Evolutionary conservation across 2,113 vertebrate genomes (phyloP).

Genomic region (Xiphias gladius): DNA sequence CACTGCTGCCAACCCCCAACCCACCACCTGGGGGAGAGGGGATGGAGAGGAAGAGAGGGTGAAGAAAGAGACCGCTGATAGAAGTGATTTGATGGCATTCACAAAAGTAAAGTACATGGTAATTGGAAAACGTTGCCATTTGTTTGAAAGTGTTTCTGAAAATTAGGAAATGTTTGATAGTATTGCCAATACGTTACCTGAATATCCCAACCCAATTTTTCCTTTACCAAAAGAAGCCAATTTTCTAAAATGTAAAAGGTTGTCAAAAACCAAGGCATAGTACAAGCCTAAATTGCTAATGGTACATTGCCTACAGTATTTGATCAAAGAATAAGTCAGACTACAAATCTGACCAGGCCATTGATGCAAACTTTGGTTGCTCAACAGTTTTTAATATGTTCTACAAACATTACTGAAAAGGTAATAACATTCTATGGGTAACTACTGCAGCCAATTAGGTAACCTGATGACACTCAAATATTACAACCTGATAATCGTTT

Average conservation of each 20-base stretch:
- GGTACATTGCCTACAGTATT: neutral
- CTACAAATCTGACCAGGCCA: neutral
- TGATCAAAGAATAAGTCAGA: neutral
- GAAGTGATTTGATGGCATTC: neutral
- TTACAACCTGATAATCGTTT: no score
- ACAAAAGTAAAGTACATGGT: neutral
- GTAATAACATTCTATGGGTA: neutral
- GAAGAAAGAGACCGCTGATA: neutral
- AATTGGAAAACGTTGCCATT: neutral
- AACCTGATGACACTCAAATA: no score
- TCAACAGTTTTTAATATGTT: neutral
- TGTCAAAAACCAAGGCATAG: no score
- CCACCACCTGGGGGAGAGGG: constrained; percentile 90
- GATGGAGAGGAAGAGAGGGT: neutral
- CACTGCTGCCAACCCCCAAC: constrained; percentile 96
- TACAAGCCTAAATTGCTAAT: no score
- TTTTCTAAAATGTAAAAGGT: no score
- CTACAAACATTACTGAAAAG: neutral
- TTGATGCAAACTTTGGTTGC: neutral
- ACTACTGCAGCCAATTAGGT: neutral
- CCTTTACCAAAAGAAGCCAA: no score
- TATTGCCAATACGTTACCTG: neutral
- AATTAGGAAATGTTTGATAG: neutral
- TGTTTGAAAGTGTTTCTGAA: neutral
- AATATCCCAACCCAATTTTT: neutral